phyloP scores from a whole-genome alignment of 1,140 invertebrate species.

The Gonatopus flavifemur region DNA sequence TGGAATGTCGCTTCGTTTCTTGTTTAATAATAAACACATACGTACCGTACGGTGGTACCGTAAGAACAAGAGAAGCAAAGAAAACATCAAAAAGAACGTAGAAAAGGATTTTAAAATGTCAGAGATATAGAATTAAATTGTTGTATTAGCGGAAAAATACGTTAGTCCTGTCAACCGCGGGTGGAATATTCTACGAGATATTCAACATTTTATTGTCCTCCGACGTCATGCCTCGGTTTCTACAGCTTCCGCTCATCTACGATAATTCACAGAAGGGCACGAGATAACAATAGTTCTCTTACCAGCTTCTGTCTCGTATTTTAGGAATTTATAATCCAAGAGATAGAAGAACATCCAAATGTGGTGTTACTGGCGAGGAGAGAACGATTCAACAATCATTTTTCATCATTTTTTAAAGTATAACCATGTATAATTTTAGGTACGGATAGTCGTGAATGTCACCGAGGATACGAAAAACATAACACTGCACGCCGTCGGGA shows the following conservation, averaged over 20 bases:
- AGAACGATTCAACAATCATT: neutral
- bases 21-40: neutral
- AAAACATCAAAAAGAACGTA: neutral
- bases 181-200: neutral
- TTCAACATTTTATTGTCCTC: too few species aligned
- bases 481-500: constrained; percentile 74
- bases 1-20: neutral
- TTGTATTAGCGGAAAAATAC: neutral
- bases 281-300: neutral
- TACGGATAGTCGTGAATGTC: constrained; percentile 67
- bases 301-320: neutral
- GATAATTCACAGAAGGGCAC: neutral
- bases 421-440: constrained; percentile 20
- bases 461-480: constrained; percentile 69
- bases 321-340: neutral
- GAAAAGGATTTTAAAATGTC: neutral
- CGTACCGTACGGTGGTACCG: too few species aligned
- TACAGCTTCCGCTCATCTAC: too few species aligned
- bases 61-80: neutral
- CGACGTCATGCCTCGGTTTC: too few species aligned
- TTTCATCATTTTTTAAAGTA: neutral
- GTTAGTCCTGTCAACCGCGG: neutral
- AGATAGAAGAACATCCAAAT: neutral
- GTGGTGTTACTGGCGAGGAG: too few species aligned
- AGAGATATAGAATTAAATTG: neutral